phyloP scores from a whole-genome alignment of 2,113 vertebrate genomes.

The Thryonomys swinderianus region DNA sequence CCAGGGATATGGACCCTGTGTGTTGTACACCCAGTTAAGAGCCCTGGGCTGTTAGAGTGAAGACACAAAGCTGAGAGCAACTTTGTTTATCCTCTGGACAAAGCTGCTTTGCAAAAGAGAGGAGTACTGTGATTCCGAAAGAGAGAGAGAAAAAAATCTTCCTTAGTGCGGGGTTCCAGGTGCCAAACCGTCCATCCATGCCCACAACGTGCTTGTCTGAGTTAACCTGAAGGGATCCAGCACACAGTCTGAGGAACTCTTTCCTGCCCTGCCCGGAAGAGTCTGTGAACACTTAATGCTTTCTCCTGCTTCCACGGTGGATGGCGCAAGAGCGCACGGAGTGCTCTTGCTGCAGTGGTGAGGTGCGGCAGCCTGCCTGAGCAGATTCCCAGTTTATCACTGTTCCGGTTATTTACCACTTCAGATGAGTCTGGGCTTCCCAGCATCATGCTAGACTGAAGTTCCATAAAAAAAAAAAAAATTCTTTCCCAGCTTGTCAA shows the following conservation, averaged over 20 bases:
- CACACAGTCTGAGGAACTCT: conserved; percentile 32
- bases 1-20: neutral
- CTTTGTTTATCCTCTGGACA: neutral
- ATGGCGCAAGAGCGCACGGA: neutral
- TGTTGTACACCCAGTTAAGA: neutral
- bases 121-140: neutral
- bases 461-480: conserved; percentile 63
- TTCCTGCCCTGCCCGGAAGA: conserved; percentile 26
- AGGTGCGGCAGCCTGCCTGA: conserved; percentile 12
- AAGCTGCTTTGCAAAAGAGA: neutral
- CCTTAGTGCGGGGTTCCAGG: neutral
- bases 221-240: conserved; percentile 5
- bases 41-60: neutral
- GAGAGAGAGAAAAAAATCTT: neutral
- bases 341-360: neutral
- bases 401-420: conserved; percentile 61
- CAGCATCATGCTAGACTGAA: conserved; percentile 35
- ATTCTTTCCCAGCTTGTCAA: conserved; percentile 37
- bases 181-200: neutral
- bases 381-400: neutral
- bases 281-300: conserved; percentile 2
- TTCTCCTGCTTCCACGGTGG: conserved; percentile 57
- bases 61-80: neutral
- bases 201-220: neutral
- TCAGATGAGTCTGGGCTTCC: conserved; percentile 58